Conservation (phyloP, 2,113 vertebrate genomes). For the Pteruthius melanotis region DNA sequence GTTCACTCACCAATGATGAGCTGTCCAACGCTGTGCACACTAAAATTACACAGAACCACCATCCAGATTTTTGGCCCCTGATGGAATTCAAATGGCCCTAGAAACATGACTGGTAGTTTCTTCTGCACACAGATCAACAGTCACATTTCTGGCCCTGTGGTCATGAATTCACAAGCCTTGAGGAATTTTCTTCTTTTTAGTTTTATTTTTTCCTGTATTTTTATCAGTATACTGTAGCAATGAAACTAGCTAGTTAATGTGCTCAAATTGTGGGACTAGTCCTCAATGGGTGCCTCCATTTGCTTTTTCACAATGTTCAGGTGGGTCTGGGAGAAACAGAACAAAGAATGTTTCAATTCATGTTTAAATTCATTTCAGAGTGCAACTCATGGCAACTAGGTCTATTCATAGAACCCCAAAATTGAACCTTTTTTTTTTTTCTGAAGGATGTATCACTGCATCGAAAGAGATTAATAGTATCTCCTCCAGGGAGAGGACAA, state of each 20-base stretch:
- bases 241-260: neutral
- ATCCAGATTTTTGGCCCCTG: constrained; percentile 41
- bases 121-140: constrained; percentile 2
- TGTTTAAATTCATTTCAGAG: neutral
- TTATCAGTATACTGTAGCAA: neutral
- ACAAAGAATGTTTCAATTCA: neutral
- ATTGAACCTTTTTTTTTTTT: neutral
- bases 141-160: neutral
- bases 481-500: neutral
- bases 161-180: neutral
- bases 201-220: neutral
- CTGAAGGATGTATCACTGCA: neutral
- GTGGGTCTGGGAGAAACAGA: neutral
- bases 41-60: constrained; percentile 48
- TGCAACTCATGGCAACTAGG: neutral
- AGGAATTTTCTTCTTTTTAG: neutral
- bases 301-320: neutral
- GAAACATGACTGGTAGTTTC: neutral
- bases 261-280: neutral
- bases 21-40: constrained; percentile 17
- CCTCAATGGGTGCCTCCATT: neutral
- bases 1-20: constrained; percentile 46
- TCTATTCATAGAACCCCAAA: neutral
- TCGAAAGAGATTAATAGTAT: neutral
- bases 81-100: constrained; percentile 43